Evolutionary conservation across 2,113 vertebrate genomes (phyloP), one percentile per base, ranked within the genome.

Genomic region (Suricata suricatta): DNA sequence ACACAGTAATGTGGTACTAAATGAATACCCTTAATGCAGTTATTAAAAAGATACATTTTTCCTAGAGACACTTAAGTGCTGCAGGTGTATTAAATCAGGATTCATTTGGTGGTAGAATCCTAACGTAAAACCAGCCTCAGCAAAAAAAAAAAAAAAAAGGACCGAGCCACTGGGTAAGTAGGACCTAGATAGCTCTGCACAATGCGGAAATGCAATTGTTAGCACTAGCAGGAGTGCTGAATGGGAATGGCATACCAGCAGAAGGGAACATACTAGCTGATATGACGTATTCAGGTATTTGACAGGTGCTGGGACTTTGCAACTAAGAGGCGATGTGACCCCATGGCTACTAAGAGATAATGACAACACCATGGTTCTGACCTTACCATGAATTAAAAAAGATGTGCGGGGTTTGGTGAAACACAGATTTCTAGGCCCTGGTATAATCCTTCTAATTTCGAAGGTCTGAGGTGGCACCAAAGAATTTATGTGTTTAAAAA

Each of bases 201-300:
- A 76, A 57, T 33, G 16, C 2, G 17, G 52, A 72, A n/a, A 31
- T 11, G 1, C 3, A 71, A 2, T 5, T 29, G 21, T 54, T 71
- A 57, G 81, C 63, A 54, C 1, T 9, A 57, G 19, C 11, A 33
- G 38, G 27, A 17, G 6, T 12, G 29, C 23, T 50, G 57, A 44
- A 15, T 1, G 7, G 29, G 50, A 8, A n/a, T 16, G 19, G 16
- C 7, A 13, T 2, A 1, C 11, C 52, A n/a, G 5, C 3, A 44
- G 8, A 66, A 79, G 31, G 72, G 7, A 52, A 87, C 12, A 8
- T 25, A 29, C 21, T 54, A 66, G 35, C 38, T 71, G 27, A 9
- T 54, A 15, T 23, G 38, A 92, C 27, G 5, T 17, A 33, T 57
- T 64, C 38, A 38, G 19, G 44, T 12, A n/a, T 87, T 68, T 74